A percentile compares a stretch with the other conserved stretches of the same genome.
Conservation (phyloP, 2,797 vertebrate species). For the Clarias laeviceps region DNA sequence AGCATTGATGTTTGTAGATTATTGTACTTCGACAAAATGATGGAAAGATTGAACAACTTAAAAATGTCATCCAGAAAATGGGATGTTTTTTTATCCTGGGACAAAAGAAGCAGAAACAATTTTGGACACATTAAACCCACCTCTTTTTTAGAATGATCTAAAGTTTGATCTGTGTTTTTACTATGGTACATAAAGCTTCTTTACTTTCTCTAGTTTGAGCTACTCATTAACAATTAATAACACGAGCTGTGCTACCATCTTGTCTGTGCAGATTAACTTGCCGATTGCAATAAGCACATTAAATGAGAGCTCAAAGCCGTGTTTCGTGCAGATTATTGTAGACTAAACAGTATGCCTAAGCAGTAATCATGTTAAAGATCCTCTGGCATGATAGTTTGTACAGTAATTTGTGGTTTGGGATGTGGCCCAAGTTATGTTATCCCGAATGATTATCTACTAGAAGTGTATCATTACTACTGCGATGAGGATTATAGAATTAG, state of each 20-base stretch:
- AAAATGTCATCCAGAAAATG: background rate
- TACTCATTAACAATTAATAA: background rate
- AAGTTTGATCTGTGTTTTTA: background rate
- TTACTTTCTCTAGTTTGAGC: background rate
- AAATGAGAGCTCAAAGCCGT: background rate
- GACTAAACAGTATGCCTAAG: background rate
- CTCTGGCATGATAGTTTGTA: background rate
- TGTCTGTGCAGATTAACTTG: background rate
- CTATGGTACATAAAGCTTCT: background rate
- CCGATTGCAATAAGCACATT: background rate
- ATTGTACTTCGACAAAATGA: background rate
- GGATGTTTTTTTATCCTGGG: background rate
- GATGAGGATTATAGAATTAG: background rate
- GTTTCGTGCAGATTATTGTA: background rate
- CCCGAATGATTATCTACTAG: background rate
- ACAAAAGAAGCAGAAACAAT: too few relatives aligned
- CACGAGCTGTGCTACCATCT: background rate
- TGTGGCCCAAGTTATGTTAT: background rate
- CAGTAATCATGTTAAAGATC: background rate
- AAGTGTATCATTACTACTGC: background rate
- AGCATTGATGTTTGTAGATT: background rate
- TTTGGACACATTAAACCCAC: too few relatives aligned
- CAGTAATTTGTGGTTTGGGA: background rate
- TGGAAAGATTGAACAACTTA: background rate
- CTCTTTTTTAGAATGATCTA: background rate